phyloP scores from a whole-genome alignment of 2,797 vertebrate genomes.

The Streptopelia turtur region DNA sequence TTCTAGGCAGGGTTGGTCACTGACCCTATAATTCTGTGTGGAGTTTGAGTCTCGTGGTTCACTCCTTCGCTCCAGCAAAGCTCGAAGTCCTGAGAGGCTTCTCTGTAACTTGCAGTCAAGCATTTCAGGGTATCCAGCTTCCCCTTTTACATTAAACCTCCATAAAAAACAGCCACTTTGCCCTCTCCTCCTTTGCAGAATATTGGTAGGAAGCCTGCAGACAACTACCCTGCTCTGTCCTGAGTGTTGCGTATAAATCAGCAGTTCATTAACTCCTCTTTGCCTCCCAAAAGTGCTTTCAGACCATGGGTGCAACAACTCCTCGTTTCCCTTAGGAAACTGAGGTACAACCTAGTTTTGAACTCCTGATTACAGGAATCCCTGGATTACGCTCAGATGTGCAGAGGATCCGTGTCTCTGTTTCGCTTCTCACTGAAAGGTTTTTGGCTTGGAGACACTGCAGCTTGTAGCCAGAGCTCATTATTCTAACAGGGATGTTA shows the following conservation, averaged over 20 bases:
- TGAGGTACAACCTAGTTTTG: background rate
- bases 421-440: background rate
- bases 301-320: background rate
- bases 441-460: background rate
- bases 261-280: background rate
- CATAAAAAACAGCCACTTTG: background rate
- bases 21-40: background rate
- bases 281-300: background rate
- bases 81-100: background rate
- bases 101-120: background rate
- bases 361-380: background rate
- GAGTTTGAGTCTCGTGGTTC: background rate
- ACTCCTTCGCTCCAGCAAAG: background rate
- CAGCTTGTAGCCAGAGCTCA: background rate
- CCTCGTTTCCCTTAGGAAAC: background rate
- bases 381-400: background rate
- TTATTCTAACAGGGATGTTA: background rate
- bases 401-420: background rate
- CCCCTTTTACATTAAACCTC: background rate
- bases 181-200: background rate
- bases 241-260: background rate
- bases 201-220: background rate
- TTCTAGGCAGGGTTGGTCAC: background rate
- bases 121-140: background rate
- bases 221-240: background rate